These are phyloP conservation scores for Thalassarche chlororhynchos DNA, from an alignment of 2,113 vertebrate species.

Conservation along the genomic window DNA sequence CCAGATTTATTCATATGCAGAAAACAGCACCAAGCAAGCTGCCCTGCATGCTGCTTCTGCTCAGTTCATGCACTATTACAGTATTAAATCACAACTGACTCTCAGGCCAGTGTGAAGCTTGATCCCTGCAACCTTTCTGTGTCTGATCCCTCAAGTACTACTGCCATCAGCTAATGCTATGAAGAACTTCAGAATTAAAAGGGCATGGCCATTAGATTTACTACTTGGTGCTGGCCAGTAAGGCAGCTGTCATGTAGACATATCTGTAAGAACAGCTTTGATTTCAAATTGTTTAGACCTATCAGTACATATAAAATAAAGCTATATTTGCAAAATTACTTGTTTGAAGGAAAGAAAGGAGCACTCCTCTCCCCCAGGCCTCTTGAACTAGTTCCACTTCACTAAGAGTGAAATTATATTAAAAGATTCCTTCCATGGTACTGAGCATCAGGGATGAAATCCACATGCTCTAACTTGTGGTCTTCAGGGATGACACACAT, in stretches of 20 bases:
- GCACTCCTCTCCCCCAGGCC: fast-evolving
- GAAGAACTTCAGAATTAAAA: not conserved
- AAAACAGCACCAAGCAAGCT: not conserved
- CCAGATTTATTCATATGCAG: not conserved
- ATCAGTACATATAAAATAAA: not conserved
- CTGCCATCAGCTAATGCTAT: not conserved
- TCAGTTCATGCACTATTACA: not conserved
- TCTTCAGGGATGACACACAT: not conserved
- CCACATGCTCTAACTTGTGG: not conserved
- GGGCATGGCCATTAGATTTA: not conserved
- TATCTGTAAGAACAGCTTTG: not conserved
- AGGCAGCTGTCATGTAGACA: not conserved
- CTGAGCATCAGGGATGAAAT: not conserved
- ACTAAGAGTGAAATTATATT: not conserved
- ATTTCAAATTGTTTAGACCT: not conserved
- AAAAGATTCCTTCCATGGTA: not conserved
- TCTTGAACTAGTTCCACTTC: not conserved
- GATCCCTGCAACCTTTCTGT: not conserved
- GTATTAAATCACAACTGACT: not conserved
- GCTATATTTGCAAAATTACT: not conserved
- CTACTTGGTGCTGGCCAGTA: not conserved
- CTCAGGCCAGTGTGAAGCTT: not conserved
- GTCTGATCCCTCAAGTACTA: not conserved
- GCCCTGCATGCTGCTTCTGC: not conserved
- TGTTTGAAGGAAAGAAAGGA: not conserved